Base-by-base conservation (phyloP, 2,888 invertebrate genomes). In the Agriopis aurantiaria region DNA sequence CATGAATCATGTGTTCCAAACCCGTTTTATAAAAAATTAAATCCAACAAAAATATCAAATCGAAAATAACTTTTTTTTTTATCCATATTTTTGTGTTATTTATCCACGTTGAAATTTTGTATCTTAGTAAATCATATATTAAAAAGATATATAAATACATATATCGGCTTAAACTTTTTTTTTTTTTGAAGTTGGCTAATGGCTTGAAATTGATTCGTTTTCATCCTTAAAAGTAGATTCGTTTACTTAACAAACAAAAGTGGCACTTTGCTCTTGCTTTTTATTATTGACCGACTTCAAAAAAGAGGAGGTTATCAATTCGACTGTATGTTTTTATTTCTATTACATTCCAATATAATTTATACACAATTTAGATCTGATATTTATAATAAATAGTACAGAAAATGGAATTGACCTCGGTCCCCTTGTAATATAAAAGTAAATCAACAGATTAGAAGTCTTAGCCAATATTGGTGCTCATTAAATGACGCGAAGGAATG, bases 391-490 rank as follows among this genome's bases (percentile, higher is more conserved):
- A 62, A 62, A 53, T 52, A 66, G 53, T 49, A 56, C 57, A 67
- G 53, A 69, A 56, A 43, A 75, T 64, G 76, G 76, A 76, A 76
- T 76, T 76, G 76, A 76, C 62, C 63, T 65, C 51, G 48, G 64
- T 72, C 69, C 70, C 68, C 45, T 70, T 68, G 61, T 65, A 56
- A 69, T 43, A 55, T 45, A 48, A 59, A 64, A 68, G 12, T 41
- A 60, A 56, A 46, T 49, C 9, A 14, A 41, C 33, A 68, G 51
- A 67, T 71, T 68, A 74, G 45, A 58, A 45, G 8, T 75, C 75
- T 75, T 80, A 80, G 80, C 83, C 82, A 84, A 83, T 67, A 74
- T 80, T 84, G 88, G 88, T 88, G 88, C 88, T 89, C 82, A 75
- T 78, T 75, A 77, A 73, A 75, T 79, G 69, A 56, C 52, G 62